Evolutionary conservation across 2,888 invertebrate genomes (phyloP), one percentile per base, ranked within the genome.

Genomic region (Parnassius glacialis): DNA sequence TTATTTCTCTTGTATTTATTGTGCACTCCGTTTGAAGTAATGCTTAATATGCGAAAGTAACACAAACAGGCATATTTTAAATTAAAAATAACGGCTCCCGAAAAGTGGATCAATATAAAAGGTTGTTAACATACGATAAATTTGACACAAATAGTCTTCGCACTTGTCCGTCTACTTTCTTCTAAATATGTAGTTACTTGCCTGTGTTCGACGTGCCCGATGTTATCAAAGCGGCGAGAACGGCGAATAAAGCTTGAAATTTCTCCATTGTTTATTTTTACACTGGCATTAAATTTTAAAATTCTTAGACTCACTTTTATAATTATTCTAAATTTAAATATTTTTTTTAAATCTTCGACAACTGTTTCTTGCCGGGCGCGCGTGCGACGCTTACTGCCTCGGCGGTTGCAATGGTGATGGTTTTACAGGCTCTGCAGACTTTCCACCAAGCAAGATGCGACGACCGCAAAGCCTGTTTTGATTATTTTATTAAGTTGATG

Each of bases 201-300:
- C 90, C 85, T 81, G 87, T 78, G 66, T 85, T 80, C 34, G 88
- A 83, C 20, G 85, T 76, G 65, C 83, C 80, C 66, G 84, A 77
- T 45, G 84, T 79, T 64, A 84, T 68, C 63, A 80, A 76, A 51
- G 81, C 81, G 57, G 81, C 78, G 61, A 88, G 79, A 65, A 85
- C 67, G 60, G 85, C 69, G 66, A 86, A 67, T 66, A 84, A 72
- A 80, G 84, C 80, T 80, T 78, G 73, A 62, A 75, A 74, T 66
- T 67, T 74, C 68, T 83, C 79, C 90, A 90, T 90, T 69, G 73
- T 83, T 53, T 64, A 64, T 65, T 61, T 65, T 64, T 63, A 65
- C 57, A 66, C 59, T 55, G 16, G 51, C 51, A 54, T 57, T 47
- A 52, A 57, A 60, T 50, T 20, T 12, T 62, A 63, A 62, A 61